Evolutionary conservation across 2,888 invertebrate genomes (phyloP).

Genomic region (Trichacis sp.): DNA sequence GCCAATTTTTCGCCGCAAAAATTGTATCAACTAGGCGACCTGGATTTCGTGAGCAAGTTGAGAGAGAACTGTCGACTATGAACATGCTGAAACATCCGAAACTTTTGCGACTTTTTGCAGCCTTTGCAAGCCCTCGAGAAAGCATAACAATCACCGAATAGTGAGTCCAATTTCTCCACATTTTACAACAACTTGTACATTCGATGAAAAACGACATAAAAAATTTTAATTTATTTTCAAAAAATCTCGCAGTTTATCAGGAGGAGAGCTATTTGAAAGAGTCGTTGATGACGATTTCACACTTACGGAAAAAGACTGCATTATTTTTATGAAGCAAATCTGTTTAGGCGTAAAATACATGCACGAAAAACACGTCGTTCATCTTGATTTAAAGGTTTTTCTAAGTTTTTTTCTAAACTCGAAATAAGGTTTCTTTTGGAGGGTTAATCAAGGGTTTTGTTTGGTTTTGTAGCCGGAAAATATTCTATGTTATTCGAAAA

Average conservation of each 20-base stretch:
- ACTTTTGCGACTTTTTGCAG: conserved; percentile 84
- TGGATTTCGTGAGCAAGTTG: conserved; percentile 81
- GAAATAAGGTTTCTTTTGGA: no score
- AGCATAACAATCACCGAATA: conserved; percentile 92
- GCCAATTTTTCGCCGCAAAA: conserved; percentile 84
- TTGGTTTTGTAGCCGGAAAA: conserved; percentile 82
- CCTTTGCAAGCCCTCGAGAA: conserved; percentile 82
- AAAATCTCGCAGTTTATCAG: conserved; percentile 93
- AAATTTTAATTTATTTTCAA: no score
- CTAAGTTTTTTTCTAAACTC: no score
- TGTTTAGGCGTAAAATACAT: conserved; percentile 91
- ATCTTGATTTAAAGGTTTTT: conserved; percentile 89
- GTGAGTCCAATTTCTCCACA: no score
- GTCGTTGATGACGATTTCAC: no score
- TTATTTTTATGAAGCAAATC: conserved; percentile 91
- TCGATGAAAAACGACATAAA: no score
- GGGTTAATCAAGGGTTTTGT: no score
- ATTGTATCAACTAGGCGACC: conserved; percentile 81
- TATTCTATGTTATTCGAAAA: conserved; percentile 89
- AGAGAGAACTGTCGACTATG: conserved; percentile 87
- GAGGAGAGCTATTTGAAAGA: conserved; percentile 93
- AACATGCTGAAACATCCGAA: conserved; percentile 80
- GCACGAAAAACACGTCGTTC: conserved; percentile 86
- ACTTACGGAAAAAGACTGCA: conserved; percentile 84
- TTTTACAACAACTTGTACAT: no score